phyloP scores from a whole-genome alignment of 1,140 invertebrate genomes.

The Pentalonia nigronervosa region DNA sequence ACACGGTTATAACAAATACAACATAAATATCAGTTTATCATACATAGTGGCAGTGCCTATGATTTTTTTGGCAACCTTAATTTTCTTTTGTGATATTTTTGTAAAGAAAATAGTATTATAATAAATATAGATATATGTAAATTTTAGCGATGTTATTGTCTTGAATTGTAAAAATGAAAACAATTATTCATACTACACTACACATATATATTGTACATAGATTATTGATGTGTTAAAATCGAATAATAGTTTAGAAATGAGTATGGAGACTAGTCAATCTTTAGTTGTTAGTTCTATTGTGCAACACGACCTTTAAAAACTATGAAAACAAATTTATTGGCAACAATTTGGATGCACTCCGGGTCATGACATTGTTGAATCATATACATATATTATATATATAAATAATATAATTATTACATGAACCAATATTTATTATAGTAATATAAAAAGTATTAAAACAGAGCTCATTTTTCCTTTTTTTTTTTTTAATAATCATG shows the following conservation, averaged over 20 bases:
- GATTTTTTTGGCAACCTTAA: slow-evolving; percentile 32
- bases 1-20: slow-evolving; percentile 60
- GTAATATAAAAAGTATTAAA: neutral
- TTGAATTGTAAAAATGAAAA: neutral
- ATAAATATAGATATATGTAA: neutral
- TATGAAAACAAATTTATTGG: slow-evolving; percentile 53
- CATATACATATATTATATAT: neutral
- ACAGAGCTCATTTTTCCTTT: neutral
- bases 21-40: slow-evolving; percentile 59
- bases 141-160: neutral
- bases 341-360: slow-evolving; percentile 34
- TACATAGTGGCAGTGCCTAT: neutral
- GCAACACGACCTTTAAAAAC: slow-evolving; percentile 31
- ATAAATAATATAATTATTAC: neutral
- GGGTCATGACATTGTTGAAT: slow-evolving; percentile 50
- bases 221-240: neutral
- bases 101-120: neutral
- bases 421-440: neutral
- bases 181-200: neutral
- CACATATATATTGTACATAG: neutral
- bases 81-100: slow-evolving; percentile 22
- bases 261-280: neutral
- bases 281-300: slow-evolving; percentile 25
- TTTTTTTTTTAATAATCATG: neutral
- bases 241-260: slow-evolving; percentile 12